Evolutionary conservation across 2,888 invertebrate species (phyloP), one percentile per base, ranked within the genome.

Genomic region (Polydrusus pterygomalis): DNA sequence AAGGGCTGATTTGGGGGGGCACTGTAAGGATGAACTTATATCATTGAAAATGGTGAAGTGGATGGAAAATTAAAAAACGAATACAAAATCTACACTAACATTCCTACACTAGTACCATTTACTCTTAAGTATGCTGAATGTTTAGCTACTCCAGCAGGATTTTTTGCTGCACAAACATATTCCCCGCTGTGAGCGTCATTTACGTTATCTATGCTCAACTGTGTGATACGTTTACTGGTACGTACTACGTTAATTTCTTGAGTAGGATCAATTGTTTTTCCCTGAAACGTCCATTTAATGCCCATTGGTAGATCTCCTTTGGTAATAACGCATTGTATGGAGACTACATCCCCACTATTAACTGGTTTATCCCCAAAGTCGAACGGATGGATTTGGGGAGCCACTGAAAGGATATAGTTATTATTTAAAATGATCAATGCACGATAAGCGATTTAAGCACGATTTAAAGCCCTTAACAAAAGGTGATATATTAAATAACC

Each of bases 281-380:
- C 86, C 78, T 89, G 87, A 63, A 88, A 83, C 0, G 84, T 87
- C 89, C 84, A 85, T 18, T 77, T 79, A 40, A 84, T 83, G 30
- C 82, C 81, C 45, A 83, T 89, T 71, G 94, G 94, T 79, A 89
- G 87, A 84, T 94, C 94, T 70, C 94, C 93, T 86, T 92, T 91
- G 62, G 90, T 90, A 78, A 92, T 89, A 80, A 91, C 89, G 88
- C 93, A 93, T 77, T 86, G 88, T 81, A 92, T 89, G 80, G 91
- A 91, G 79, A 91, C 90, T 80, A 91, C 90, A 84, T 92, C 92
- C 69, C 92, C 93, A 80, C 91, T 91, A 86, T 90, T 90, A 71
- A 92, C 89, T 78, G 91, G 90, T 34, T 83, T 81, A 45, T 82
- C 82, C 2, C 83, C 83, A 79, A 91, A 91, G 79, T 88, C 87